Conservation (phyloP, 2,797 vertebrate species). For the Acipenser transmontanus region DNA sequence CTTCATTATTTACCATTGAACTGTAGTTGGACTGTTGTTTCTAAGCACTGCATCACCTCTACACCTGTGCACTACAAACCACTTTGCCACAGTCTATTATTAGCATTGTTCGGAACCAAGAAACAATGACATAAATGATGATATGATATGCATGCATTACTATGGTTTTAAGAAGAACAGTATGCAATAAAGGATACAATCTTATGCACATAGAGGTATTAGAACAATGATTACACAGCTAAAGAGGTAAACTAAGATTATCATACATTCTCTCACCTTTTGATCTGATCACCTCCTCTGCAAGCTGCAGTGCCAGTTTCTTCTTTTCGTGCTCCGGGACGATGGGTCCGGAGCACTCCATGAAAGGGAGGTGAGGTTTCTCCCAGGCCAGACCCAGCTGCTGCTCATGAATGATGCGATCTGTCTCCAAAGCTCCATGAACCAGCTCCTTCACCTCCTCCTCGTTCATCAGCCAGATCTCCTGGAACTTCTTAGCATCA, state of each 20-base stretch:
- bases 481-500: constrained; percentile 48
- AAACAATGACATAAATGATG: too few relatives aligned
- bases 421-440: constrained; percentile 50
- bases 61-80: too few relatives aligned
- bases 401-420: constrained; percentile 61
- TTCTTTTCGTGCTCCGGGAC: constrained; percentile 21
- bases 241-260: not conserved
- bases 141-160: too few relatives aligned
- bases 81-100: too few relatives aligned
- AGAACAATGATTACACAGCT: not conserved
- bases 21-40: too few relatives aligned
- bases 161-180: too few relatives aligned
- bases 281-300: constrained; percentile 34
- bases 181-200: too few relatives aligned
- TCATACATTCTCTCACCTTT: constrained; percentile 26
- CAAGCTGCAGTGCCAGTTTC: constrained; percentile 24
- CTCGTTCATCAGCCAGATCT: constrained; percentile 75
- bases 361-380: constrained; percentile 45
- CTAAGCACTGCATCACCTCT: too few relatives aligned
- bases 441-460: constrained; percentile 66
- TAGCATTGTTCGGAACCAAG: too few relatives aligned
- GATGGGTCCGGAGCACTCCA: constrained; percentile 45
- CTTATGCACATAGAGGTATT: too few relatives aligned
- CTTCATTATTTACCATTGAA: too few relatives aligned
- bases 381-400: constrained; percentile 67